These are phyloP conservation scores for Xestia ashworthii DNA, from an alignment of 2,888 invertebrate species.

Conservation along the genomic window DNA sequence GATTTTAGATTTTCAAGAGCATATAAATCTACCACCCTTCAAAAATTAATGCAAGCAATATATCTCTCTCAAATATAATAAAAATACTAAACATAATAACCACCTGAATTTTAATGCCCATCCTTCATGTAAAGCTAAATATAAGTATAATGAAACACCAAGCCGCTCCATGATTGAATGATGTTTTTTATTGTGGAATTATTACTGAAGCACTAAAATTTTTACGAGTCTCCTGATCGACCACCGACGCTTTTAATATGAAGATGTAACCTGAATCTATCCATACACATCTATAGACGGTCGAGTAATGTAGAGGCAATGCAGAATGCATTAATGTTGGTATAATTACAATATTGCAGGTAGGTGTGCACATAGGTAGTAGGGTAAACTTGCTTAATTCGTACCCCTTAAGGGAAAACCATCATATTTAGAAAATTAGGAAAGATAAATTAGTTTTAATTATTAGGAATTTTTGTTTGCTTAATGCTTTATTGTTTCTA, in stretches of 20 bases:
- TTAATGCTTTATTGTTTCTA: too few species aligned
- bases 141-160: constrained; percentile 70
- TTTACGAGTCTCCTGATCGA: constrained; percentile 72
- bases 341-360: constrained; percentile 8
- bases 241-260: constrained; percentile 71
- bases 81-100: constrained; percentile 51
- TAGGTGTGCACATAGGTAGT: too few species aligned
- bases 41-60: constrained; percentile 48
- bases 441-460: too few species aligned
- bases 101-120: constrained; percentile 60
- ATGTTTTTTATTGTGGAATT: constrained; percentile 76
- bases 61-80: constrained; percentile 46
- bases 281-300: background rate
- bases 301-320: constrained; percentile 4
- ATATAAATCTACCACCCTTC: constrained; percentile 36
- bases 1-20: constrained; percentile 14
- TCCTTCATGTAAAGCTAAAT: constrained; percentile 72
- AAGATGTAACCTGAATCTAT: constrained; percentile 55
- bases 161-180: constrained; percentile 72
- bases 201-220: constrained; percentile 76
- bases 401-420: too few species aligned
- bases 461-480: too few species aligned
- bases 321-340: background rate
- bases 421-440: too few species aligned
- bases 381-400: too few species aligned